Conservation (phyloP, 1,140 invertebrate genomes). For the Sminthurinus signatus region DNA sequence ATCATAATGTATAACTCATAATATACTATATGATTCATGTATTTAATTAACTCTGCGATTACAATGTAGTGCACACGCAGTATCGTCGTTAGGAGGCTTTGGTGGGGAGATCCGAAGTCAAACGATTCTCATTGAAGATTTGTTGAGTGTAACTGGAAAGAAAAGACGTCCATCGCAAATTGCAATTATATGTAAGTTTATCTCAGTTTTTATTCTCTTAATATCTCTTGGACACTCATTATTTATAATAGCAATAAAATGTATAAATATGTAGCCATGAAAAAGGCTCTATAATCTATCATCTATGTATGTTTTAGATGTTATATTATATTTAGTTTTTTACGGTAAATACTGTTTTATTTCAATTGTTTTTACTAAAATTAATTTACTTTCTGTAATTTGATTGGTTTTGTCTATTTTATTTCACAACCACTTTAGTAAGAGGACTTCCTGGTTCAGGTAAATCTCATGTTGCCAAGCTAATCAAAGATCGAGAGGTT, state of each 20-base stretch:
- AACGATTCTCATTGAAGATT: slow-evolving; percentile 65
- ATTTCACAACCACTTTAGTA: too few relatives aligned
- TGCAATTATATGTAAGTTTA: slow-evolving; percentile 77
- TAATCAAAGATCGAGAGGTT: slow-evolving; percentile 76
- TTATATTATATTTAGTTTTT: too few relatives aligned
- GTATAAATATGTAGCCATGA: too few relatives aligned
- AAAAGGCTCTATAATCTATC: too few relatives aligned
- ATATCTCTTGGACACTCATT: too few relatives aligned
- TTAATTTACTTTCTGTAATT: too few relatives aligned
- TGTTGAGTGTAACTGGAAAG: slow-evolving; percentile 66
- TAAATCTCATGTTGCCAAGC: slow-evolving; percentile 77
- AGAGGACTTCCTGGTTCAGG: slow-evolving; percentile 84
- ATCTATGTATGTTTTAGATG: too few relatives aligned
- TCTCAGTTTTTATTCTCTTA: too few relatives aligned
- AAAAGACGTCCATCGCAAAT: slow-evolving; percentile 70
- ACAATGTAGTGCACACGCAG: not conserved
- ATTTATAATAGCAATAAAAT: too few relatives aligned
- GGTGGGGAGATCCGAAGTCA: not conserved
- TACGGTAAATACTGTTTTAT: too few relatives aligned
- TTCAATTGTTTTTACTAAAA: too few relatives aligned
- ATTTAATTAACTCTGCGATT: not conserved
- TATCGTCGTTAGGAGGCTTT: not conserved
- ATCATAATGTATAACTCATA: not conserved
- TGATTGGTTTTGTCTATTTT: too few relatives aligned
- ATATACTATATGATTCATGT: not conserved